phyloP scores from a whole-genome alignment of 53 echinoderm and acorn worm species.

The Hippasteria phrygiana region DNA sequence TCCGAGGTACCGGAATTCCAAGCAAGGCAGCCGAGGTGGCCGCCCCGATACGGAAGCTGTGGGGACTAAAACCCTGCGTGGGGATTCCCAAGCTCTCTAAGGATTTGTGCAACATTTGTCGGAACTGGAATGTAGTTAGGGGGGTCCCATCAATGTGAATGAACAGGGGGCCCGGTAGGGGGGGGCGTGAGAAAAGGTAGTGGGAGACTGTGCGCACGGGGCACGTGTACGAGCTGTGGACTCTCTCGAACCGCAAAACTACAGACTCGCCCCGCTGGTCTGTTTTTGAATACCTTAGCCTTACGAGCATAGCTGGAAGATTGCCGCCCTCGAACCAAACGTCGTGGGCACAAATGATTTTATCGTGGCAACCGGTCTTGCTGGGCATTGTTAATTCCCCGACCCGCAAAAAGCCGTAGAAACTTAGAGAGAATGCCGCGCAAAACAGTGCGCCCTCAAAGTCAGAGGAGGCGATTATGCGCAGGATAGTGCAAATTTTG shows the following conservation, averaged over 20 bases:
- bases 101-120: not conserved
- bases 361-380: not conserved
- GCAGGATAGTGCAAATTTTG: not conserved
- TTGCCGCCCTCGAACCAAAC: not conserved
- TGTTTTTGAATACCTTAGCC: slow-evolving; percentile 13
- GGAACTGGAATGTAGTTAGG: slow-evolving; percentile 5
- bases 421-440: not conserved
- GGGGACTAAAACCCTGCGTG: not conserved
- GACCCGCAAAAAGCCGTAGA: slow-evolving; percentile 16
- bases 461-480: not conserved
- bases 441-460: not conserved
- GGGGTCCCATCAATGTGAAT: slow-evolving; percentile 20
- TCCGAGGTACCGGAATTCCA: not conserved
- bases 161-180: not conserved
- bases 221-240: not conserved
- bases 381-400: not conserved
- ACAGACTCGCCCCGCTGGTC: slow-evolving; percentile 6
- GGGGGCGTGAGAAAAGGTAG: not conserved
- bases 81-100: not conserved
- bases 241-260: not conserved
- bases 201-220: not conserved
- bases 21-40: slow-evolving; percentile 11
- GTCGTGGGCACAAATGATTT: not conserved
- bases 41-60: slow-evolving; percentile 17
- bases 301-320: not conserved